phyloP scores from a whole-genome alignment of 2,797 vertebrate species.

The Enteromius mattozi region DNA sequence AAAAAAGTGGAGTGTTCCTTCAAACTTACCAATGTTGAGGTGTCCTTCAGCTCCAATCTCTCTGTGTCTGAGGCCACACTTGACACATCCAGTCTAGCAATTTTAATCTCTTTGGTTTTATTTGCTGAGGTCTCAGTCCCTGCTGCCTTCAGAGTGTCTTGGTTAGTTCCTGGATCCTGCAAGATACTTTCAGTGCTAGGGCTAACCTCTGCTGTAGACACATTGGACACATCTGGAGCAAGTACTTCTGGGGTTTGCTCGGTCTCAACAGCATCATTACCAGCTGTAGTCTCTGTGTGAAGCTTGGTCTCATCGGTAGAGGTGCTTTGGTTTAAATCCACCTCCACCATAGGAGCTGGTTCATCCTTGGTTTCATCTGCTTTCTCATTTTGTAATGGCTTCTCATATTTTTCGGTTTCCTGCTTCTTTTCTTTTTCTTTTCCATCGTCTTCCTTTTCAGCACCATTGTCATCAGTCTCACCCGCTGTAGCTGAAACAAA shows the following conservation, averaged over 20 bases:
- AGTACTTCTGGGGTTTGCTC: neutral
- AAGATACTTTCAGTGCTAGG: conserved; percentile 1
- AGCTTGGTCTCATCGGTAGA: neutral
- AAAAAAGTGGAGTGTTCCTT: no score
- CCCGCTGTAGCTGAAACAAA: conserved; percentile 62
- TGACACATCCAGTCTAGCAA: conserved; percentile 92
- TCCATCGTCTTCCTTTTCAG: conserved; percentile 40
- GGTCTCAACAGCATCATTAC: neutral
- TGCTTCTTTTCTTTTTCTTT: conserved; percentile 38
- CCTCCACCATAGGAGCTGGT: conserved; percentile 45
- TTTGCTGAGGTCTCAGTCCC: conserved; percentile 55
- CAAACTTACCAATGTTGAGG: conserved; percentile 75
- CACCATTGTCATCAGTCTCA: conserved; percentile 34
- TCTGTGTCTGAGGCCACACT: conserved; percentile 96
- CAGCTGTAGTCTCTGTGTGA: neutral
- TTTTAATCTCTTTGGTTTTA: conserved; percentile 86
- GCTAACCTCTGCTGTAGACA: neutral
- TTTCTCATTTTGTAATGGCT: conserved; percentile 34
- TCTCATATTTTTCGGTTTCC: conserved; percentile 44
- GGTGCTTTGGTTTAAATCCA: conserved; percentile 40
- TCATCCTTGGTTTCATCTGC: conserved; percentile 45
- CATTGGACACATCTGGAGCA: neutral
- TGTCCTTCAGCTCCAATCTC: conserved; percentile 87
- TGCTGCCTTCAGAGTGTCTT: conserved; percentile 3
- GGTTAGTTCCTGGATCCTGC: conserved; percentile 23